Percentiles rank a stretch among this genome's conserved stretches.
Evolutionary conservation across 2,888 invertebrate genomes (phyloP).

Genomic region (Dicycla oo): DNA sequence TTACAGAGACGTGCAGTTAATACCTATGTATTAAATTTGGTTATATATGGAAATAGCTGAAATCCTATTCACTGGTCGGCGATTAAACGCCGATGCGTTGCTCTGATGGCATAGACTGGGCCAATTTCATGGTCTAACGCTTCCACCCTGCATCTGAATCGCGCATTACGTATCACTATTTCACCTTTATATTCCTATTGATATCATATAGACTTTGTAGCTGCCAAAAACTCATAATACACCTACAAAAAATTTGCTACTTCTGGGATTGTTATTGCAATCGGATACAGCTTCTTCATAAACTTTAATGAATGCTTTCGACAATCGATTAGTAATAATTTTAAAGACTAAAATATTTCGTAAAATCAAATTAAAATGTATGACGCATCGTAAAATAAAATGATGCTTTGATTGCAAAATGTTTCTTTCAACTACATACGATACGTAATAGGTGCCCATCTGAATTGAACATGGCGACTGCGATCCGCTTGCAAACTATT

Average conservation of each 20-base stretch:
- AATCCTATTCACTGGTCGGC: slow-evolving; percentile 78
- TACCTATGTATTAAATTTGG: slow-evolving; percentile 58
- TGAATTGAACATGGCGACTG: slow-evolving; percentile 85
- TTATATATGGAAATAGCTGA: slow-evolving; percentile 78
- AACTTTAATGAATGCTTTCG: slow-evolving; percentile 37
- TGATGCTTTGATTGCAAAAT: slow-evolving; percentile 44
- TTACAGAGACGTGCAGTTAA: slow-evolving; percentile 27
- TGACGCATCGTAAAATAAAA: slow-evolving; percentile 49
- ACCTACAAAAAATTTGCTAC: slow-evolving; percentile 3
- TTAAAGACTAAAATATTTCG: slow-evolving; percentile 32
- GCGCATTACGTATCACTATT: slow-evolving; percentile 73
- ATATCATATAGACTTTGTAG: slow-evolving; percentile 32
- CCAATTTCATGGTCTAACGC: slow-evolving; percentile 90
- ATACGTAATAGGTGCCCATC: slow-evolving; percentile 76
- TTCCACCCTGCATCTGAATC: slow-evolving; percentile 79
- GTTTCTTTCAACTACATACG: slow-evolving; percentile 17
- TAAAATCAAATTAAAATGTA: slow-evolving; percentile 48
- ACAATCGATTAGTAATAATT: slow-evolving; percentile 27
- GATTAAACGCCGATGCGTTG: slow-evolving; percentile 83
- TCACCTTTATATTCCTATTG: slow-evolving; percentile 62
- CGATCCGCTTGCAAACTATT: slow-evolving; percentile 87
- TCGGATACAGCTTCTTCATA: slow-evolving; percentile 37
- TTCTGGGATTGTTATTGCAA: slow-evolving; percentile 17
- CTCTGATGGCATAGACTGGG: slow-evolving; percentile 79
- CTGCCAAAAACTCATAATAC: neutral